Evolutionary conservation across 2,888 invertebrate genomes (phyloP), one percentile per base, ranked within the genome.

Genomic region (Leistus spinibarbis): DNA sequence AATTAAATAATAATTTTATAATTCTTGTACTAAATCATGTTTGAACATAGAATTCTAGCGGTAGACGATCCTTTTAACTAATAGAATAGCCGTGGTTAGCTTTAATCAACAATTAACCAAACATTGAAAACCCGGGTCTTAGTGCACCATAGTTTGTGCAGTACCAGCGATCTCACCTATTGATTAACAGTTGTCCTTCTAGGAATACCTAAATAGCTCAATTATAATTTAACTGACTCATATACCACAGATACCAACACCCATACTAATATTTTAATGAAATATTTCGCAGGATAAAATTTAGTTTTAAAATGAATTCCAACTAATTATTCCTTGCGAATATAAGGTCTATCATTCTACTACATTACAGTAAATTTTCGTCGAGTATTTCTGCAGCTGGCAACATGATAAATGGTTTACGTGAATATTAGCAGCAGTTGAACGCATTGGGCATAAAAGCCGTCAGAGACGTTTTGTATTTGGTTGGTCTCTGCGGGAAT

Each of bases 331-430:
- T 4, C 40, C 40, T 40, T 22, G 22, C 20, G 22, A 63, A 63
- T 22, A 22, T 54, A 64, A 71, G 70, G 54, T 22, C 53, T 64
- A 71, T 71, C 63, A 71, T 71, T 71, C 53, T 54, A 20, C 9
- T 53, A 60, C 54, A 60, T 66, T 4, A 40, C 65, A 57, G 66
- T 66, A 73, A 66, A 66, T 66, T 66, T 66, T 64, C 17, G 22
- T 16, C 20, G 23, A 66, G 60, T 13, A 17, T 27, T n/a, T 66
- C 72, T 73, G 72, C 40, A 27, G 57, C 27, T 73, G 72, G 66
- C 72, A 73, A 73, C 63, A 60, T 73, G 72, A 73, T 73, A 53
- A 73, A 73, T 73, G 72, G 57, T 3, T 16, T 13, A 22, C 60
- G 40, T 40, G 40, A 40, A 40, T 40, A 40, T 40, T 40, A 40